Evolutionary conservation across 2,113 vertebrate genomes (phyloP).

Genomic region (Limnothrissa miodon): DNA sequence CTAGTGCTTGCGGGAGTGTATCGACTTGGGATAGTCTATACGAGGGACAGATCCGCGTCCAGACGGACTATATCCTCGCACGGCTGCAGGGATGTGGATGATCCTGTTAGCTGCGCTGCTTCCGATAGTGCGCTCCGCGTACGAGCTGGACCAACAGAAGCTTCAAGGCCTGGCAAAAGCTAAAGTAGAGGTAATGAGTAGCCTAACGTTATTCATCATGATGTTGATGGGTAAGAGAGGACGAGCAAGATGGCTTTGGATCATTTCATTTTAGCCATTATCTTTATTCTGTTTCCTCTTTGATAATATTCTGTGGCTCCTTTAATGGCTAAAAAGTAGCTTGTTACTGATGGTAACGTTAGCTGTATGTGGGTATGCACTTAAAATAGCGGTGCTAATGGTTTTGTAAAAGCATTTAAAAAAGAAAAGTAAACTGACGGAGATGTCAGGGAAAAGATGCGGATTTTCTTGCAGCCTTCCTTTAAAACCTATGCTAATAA

Average conservation of each 20-base stretch:
- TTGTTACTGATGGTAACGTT: too few relatives aligned
- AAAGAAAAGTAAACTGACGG: too few relatives aligned
- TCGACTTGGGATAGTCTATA: background rate
- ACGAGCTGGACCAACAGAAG: slow-evolving; percentile 69
- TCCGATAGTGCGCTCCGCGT: slow-evolving; percentile 58
- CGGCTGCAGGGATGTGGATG: slow-evolving; percentile 60
- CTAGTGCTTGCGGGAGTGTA: background rate
- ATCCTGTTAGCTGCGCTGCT: slow-evolving; percentile 57
- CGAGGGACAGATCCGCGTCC: background rate
- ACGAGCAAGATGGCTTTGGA: background rate
- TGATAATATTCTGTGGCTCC: too few relatives aligned
- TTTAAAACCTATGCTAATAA: too few relatives aligned
- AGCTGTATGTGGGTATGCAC: background rate
- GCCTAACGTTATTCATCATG: background rate
- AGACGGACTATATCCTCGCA: background rate
- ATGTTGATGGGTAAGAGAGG: background rate
- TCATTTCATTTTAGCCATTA: background rate
- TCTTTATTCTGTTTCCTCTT: too few relatives aligned
- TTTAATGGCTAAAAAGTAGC: too few relatives aligned
- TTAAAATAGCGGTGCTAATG: background rate
- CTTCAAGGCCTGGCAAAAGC: slow-evolving; percentile 78
- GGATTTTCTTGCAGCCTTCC: background rate
- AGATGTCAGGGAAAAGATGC: background rate
- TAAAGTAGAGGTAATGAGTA: slow-evolving; percentile 81
- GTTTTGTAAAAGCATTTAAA: background rate